Evolutionary conservation across 2,113 vertebrate genomes (phyloP).

Genomic region (Castor canadensis): DNA sequence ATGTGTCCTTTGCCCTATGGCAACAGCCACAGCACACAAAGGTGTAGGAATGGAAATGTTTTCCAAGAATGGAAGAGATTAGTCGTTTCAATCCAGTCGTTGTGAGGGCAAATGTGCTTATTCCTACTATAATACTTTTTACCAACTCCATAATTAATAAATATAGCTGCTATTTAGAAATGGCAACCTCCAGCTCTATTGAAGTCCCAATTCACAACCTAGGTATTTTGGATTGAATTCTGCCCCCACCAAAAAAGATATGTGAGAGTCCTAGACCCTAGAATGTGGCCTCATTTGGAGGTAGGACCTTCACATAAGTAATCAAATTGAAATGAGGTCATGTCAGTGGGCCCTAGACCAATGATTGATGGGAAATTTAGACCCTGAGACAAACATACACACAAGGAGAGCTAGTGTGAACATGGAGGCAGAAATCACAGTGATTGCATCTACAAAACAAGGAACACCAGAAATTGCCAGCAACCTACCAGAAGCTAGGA

Average conservation of each 20-base stretch:
- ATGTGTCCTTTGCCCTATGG: background rate
- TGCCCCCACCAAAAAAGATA: background rate
- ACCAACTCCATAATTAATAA: background rate
- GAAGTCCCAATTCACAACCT: background rate
- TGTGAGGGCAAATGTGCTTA: background rate
- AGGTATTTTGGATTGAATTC: background rate
- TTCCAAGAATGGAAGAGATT: background rate
- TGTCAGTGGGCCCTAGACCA: background rate
- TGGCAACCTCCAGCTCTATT: background rate
- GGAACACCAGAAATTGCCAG: background rate
- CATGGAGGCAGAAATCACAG: background rate
- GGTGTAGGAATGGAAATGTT: background rate
- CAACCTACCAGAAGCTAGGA: background rate
- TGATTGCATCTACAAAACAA: background rate
- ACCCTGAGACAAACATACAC: background rate
- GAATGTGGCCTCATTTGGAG: background rate
- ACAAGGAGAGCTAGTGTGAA: background rate
- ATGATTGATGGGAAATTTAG: background rate
- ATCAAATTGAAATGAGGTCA: background rate
- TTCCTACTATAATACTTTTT: background rate
- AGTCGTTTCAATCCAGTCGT: background rate
- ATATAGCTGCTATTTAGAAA: background rate
- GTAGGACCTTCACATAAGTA: background rate
- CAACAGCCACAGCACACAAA: background rate
- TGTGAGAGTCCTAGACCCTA: background rate